A percentile compares a stretch with the other conserved stretches of the same genome.
Evolutionary conservation across 2,113 vertebrate species (phyloP).

Genomic region (Scatophagus argus): DNA sequence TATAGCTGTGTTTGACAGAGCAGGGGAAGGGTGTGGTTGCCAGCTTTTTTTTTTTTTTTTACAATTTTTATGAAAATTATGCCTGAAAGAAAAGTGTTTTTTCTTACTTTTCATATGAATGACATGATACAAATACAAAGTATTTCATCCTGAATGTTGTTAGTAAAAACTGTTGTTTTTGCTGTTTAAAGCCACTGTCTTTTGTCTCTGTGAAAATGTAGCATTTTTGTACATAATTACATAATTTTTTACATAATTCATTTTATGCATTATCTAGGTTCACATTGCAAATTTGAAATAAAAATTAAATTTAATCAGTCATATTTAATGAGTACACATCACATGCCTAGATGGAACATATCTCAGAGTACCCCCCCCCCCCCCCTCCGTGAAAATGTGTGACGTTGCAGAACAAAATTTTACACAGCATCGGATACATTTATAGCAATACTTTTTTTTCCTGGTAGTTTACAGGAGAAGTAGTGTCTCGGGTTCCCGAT

Average conservation of each 20-base stretch:
- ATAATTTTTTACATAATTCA: too few relatives aligned
- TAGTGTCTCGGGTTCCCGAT: slow-evolving; percentile 46
- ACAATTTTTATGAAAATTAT: too few relatives aligned
- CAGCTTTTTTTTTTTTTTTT: neutral
- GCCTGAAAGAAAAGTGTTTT: neutral
- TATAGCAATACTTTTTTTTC: slow-evolving; percentile 10
- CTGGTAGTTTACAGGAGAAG: slow-evolving; percentile 34
- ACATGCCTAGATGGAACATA: too few relatives aligned
- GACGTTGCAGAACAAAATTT: neutral
- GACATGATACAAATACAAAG: neutral
- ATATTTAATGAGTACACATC: neutral
- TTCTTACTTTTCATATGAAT: neutral
- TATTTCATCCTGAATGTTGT: neutral
- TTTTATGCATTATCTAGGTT: neutral
- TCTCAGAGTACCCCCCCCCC: neutral
- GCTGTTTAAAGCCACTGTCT: too few relatives aligned
- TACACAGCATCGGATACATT: slow-evolving; percentile 6
- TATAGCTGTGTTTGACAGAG: slow-evolving; percentile 11
- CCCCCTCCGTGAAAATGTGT: slow-evolving; percentile 5
- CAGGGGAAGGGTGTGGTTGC: neutral
- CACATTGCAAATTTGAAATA: neutral
- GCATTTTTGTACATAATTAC: too few relatives aligned
- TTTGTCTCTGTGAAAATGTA: neutral
- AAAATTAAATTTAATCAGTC: neutral
- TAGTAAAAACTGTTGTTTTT: too few relatives aligned